Evolutionary conservation across 2,113 vertebrate genomes (phyloP).

Genomic region (Microcebus griseorufus): DNA sequence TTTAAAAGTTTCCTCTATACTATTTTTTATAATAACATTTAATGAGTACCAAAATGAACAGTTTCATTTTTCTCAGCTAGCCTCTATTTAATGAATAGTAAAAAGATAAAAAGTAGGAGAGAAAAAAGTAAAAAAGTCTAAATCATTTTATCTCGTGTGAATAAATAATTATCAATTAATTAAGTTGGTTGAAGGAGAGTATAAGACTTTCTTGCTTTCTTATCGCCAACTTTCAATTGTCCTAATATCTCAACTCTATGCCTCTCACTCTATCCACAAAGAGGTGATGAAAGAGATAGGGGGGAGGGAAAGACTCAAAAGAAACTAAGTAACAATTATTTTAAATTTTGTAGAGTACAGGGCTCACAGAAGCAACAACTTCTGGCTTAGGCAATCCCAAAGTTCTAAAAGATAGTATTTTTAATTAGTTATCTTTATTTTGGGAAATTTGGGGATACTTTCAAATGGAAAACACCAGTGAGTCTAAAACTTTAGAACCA

Average conservation of each 20-base stretch:
- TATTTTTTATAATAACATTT: not conserved
- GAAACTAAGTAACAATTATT: not conserved
- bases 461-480: not conserved
- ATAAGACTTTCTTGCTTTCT: not conserved
- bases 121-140: conserved; percentile 15
- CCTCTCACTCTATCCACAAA: not conserved
- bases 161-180: not conserved
- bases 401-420: not conserved
- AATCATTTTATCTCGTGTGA: conserved; percentile 20
- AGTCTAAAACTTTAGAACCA: conserved; percentile 42
- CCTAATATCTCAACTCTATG: not conserved
- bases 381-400: not conserved
- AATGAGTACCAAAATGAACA: not conserved
- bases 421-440: conserved; percentile 24
- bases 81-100: not conserved
- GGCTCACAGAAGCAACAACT: not conserved
- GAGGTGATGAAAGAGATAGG: not conserved
- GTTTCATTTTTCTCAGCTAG: not conserved
- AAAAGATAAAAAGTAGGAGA: conserved; percentile 3
- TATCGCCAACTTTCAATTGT: not conserved
- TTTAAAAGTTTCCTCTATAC: not conserved
- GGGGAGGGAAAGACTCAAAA: not conserved
- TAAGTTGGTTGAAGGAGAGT: not conserved
- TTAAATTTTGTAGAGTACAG: not conserved
- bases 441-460: not conserved